Conservation (phyloP, 2,113 vertebrate genomes). For the Castor canadensis region DNA sequence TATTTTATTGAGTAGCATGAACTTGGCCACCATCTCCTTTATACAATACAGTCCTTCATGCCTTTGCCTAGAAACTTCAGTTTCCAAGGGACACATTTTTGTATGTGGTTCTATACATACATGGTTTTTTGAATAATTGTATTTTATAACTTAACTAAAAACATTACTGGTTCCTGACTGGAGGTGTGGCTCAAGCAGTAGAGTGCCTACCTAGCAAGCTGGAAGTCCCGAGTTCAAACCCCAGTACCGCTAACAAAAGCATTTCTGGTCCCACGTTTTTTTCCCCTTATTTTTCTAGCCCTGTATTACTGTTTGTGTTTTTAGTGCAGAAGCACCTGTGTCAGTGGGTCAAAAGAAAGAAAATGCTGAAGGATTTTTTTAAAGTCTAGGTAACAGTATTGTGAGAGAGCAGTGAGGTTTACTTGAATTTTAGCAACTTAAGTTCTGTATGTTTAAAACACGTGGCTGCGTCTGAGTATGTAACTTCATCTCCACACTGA, state of each 20-base stretch:
- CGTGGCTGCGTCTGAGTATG: background rate
- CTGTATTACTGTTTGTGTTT: slow-evolving; percentile 1
- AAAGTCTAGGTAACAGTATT: background rate
- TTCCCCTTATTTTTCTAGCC: background rate
- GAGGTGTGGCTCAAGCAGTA: too few species aligned
- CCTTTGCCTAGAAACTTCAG: slow-evolving; percentile 10
- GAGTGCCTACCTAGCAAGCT: too few species aligned
- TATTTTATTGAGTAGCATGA: background rate
- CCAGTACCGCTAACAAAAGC: too few species aligned
- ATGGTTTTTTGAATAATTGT: background rate
- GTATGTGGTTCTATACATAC: background rate
- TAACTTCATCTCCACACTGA: background rate
- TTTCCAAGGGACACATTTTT: background rate
- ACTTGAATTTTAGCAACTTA: slow-evolving; percentile 44
- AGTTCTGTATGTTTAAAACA: background rate
- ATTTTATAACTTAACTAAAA: slow-evolving; percentile 27
- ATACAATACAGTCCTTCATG: background rate
- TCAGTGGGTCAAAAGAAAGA: slow-evolving; percentile 46
- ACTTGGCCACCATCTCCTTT: background rate
- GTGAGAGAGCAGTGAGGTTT: slow-evolving; percentile 6
- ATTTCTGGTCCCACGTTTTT: background rate
- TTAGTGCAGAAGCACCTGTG: background rate
- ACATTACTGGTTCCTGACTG: background rate
- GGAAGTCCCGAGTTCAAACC: too few species aligned
- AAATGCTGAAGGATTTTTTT: background rate